Evolutionary conservation across 2,113 vertebrate species (phyloP).

Genomic region (Chaenogobius annularis): DNA sequence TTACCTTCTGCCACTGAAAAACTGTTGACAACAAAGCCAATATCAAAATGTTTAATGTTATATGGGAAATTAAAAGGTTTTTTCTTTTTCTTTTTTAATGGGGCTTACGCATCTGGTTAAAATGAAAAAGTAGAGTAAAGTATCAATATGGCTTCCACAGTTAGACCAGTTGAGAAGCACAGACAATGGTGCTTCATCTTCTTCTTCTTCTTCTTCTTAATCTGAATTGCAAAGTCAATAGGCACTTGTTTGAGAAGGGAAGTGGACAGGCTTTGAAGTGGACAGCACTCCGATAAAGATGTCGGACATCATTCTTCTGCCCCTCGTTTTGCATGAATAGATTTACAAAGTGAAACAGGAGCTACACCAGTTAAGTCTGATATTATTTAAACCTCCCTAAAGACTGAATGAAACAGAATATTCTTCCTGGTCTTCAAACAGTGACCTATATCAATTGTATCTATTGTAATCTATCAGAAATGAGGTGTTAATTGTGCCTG

Average conservation of each 20-base stretch:
- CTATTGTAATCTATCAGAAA: background rate
- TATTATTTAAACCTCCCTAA: background rate
- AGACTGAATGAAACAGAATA: background rate
- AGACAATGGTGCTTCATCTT: background rate
- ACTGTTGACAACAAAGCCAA: too few species aligned
- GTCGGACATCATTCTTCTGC: background rate
- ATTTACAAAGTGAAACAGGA: background rate
- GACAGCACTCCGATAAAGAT: background rate
- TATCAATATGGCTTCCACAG: background rate
- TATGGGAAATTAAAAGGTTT: too few species aligned
- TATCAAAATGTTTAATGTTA: too few species aligned
- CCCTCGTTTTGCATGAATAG: background rate
- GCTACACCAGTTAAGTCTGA: background rate
- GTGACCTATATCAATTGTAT: too few species aligned
- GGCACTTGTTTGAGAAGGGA: constrained; percentile 5
- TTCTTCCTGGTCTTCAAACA: too few species aligned
- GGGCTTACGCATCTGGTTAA: background rate
- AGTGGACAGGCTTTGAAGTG: constrained; percentile 4
- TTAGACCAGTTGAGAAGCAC: background rate
- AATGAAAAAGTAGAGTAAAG: background rate
- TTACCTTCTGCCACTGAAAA: too few species aligned
- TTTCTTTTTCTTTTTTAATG: too few species aligned
- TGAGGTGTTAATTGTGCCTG: too few species aligned
- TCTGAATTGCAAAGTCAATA: background rate
- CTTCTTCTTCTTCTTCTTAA: background rate